These are phyloP conservation scores for Chloebia gouldiae DNA, from an alignment of 2,113 vertebrate species.

Conservation along the genomic window DNA sequence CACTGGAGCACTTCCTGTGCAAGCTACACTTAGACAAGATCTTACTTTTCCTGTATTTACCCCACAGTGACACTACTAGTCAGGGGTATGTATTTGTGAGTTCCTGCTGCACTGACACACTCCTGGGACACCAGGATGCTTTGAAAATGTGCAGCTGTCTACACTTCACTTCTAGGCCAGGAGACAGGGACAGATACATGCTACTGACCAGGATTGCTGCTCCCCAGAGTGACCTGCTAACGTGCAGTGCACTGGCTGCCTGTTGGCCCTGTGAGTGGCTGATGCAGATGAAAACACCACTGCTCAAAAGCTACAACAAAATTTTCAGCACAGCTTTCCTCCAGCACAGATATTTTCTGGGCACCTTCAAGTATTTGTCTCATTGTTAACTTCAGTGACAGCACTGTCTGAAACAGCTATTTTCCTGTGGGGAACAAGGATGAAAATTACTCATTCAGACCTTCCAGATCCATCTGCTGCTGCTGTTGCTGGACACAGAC, in stretches of 20 bases:
- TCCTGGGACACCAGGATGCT: neutral
- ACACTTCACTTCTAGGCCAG: neutral
- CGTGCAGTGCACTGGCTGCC: neutral
- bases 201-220: neutral
- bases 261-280: neutral
- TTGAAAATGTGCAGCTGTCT: neutral
- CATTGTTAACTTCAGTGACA: neutral
- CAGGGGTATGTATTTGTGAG: neutral
- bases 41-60: neutral
- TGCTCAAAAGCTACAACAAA: neutral
- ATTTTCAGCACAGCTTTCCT: neutral
- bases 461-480: conserved; percentile 69
- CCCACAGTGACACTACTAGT: neutral
- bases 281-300: neutral
- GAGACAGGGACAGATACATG: neutral
- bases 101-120: neutral
- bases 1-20: neutral
- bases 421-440: neutral
- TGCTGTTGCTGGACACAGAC: conserved; percentile 55
- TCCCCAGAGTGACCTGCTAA: neutral
- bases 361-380: neutral
- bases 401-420: neutral
- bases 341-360: neutral
- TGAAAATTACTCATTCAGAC: conserved; percentile 42
- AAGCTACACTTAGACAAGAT: neutral